phyloP scores from a whole-genome alignment of 37 sponge, comb jelly and placozoan species.

The Chondrosia reniformis region DNA sequence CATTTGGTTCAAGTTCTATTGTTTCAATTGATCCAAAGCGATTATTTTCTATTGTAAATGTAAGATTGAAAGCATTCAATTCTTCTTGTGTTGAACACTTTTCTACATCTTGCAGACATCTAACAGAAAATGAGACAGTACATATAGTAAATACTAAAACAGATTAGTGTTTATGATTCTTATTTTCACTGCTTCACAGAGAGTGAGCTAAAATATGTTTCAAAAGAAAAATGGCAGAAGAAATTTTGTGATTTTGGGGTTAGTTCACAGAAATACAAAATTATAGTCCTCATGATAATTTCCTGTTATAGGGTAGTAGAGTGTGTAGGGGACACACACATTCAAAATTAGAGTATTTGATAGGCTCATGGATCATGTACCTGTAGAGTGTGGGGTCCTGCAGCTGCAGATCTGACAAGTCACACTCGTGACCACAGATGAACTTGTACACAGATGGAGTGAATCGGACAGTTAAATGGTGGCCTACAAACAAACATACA shows the following conservation, averaged over 20 bases:
- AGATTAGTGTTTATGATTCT: too few species aligned
- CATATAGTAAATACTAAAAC: background rate
- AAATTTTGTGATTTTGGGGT: too few species aligned
- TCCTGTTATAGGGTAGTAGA: too few species aligned
- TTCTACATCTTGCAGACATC: constrained; percentile 37
- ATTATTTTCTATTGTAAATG: constrained; percentile 22
- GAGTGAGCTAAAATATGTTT: too few species aligned
- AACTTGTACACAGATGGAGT: constrained; percentile 76
- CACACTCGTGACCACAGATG: constrained; percentile 28
- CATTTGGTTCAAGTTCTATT: constrained; percentile 52
- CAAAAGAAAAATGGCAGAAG: too few species aligned
- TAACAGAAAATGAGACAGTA: background rate
- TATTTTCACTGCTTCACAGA: too few species aligned
- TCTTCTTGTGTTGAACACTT: constrained; percentile 39
- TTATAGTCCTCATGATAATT: too few species aligned
- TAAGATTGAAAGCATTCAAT: constrained; percentile 23
- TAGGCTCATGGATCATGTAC: constrained; percentile 11
- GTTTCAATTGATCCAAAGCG: constrained; percentile 60
- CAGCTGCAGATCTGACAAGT: constrained; percentile 42
- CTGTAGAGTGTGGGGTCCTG: constrained; percentile 45
- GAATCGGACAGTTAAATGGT: constrained; percentile 34
- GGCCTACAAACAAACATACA: constrained; percentile 32
- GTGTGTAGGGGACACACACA: background rate
- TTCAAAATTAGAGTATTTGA: background rate
- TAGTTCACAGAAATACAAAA: too few species aligned